Conservation (phyloP, 2,797 vertebrate species). For the Scyliorhinus canicula region DNA sequence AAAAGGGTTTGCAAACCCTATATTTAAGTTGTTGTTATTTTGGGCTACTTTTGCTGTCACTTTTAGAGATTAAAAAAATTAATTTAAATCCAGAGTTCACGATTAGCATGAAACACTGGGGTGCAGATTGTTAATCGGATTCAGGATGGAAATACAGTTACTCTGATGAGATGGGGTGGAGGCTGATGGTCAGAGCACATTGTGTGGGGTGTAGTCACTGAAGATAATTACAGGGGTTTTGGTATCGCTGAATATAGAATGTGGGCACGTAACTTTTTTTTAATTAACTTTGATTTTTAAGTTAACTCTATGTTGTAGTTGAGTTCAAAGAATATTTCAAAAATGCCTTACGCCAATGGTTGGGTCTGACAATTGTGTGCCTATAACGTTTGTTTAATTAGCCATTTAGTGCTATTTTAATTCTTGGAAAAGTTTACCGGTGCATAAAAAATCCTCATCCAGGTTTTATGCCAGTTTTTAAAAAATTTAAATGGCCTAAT, state of each 20-base stretch:
- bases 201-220: neutral
- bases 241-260: neutral
- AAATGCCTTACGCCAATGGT: too few relatives aligned
- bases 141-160: neutral
- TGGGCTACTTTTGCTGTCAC: neutral
- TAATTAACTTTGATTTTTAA: neutral
- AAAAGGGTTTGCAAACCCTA: neutral
- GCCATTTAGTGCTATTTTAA: neutral
- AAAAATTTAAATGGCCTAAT: too few relatives aligned
- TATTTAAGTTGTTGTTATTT: neutral
- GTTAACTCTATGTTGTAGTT: neutral
- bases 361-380: neutral
- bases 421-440: neutral
- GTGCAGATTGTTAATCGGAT: neutral
- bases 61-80: neutral
- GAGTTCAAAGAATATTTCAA: neutral
- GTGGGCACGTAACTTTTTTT: neutral
- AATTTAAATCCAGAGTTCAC: neutral
- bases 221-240: neutral
- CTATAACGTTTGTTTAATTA: neutral
- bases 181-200: too few relatives aligned
- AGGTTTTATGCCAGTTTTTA: neutral
- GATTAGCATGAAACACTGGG: too few relatives aligned
- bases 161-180: constrained; percentile 20
- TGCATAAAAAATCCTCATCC: neutral